Conservation (phyloP, 2,113 vertebrate genomes). For the Cyanocitta stelleri region DNA sequence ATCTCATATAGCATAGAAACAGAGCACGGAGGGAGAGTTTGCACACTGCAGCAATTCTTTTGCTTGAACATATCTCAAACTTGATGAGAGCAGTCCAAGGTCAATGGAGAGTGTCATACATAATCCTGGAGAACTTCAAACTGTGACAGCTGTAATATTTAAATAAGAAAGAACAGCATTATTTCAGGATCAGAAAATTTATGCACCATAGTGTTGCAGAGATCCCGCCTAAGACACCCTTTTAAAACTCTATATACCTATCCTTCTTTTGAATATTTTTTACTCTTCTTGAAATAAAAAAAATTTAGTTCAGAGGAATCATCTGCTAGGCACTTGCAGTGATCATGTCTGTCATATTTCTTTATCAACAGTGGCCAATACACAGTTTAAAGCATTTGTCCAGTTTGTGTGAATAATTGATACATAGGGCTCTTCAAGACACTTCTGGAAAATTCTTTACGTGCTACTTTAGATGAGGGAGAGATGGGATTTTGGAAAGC, state of each 20-base stretch:
- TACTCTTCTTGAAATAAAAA: neutral
- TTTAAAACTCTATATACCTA: neutral
- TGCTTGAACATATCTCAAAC: neutral
- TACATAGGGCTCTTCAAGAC: neutral
- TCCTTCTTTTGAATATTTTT: neutral
- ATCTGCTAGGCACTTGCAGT: neutral
- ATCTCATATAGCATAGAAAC: neutral
- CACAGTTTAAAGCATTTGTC: neutral
- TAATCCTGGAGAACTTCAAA: neutral
- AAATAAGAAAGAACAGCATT: neutral
- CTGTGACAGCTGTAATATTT: neutral
- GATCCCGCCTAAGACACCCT: rapidly evolving
- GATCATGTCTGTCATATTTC: neutral
- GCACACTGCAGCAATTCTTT: neutral
- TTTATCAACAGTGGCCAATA: neutral
- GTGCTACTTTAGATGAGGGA: neutral
- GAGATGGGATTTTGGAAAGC: neutral
- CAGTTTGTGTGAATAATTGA: neutral
- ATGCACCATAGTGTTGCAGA: neutral
- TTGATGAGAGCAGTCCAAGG: neutral
- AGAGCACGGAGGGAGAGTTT: neutral
- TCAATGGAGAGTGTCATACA: neutral
- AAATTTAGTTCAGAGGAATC: neutral
- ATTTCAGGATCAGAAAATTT: neutral
- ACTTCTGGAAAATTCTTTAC: neutral